Percentiles rank a stretch among this genome's conserved stretches.
phyloP scores from a whole-genome alignment of 2,797 vertebrate species.

The Gallinago solitaria region DNA sequence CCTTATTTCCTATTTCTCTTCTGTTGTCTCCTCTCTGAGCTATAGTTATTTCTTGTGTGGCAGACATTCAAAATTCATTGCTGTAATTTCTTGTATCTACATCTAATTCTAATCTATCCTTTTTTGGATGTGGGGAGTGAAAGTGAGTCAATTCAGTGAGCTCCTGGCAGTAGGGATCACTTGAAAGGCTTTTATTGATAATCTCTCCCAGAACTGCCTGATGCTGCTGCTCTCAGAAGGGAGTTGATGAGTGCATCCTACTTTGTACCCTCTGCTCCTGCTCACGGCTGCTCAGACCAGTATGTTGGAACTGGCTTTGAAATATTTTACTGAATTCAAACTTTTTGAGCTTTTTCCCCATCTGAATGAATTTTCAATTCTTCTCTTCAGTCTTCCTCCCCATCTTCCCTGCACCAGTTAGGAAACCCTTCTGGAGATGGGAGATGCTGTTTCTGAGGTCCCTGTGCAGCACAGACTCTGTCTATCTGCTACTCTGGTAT shows the following conservation, averaged over 20 bases:
- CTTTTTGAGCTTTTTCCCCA: neutral
- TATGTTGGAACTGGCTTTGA: neutral
- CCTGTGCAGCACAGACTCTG: neutral
- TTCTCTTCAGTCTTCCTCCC: neutral
- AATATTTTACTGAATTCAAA: neutral
- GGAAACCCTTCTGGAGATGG: neutral
- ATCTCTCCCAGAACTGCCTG: neutral
- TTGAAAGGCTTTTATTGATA: slow-evolving; percentile 16
- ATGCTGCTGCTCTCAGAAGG: neutral
- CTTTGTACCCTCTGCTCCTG: neutral
- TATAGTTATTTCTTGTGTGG: neutral
- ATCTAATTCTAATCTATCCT: neutral
- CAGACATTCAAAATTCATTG: neutral
- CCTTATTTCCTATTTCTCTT: neutral
- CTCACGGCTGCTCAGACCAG: neutral
- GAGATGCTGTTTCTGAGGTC: neutral
- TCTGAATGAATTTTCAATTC: neutral
- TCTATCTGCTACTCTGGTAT: neutral
- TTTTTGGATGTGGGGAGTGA: neutral
- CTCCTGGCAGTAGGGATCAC: neutral
- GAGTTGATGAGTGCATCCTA: neutral
- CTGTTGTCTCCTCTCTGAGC: neutral
- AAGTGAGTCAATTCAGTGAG: slow-evolving; percentile 7
- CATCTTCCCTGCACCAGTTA: neutral
- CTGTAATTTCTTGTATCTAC: neutral